Percentiles rank a stretch among this genome's conserved stretches.
Conservation (phyloP, 2,113 vertebrate genomes). For the Saguinus midas region DNA sequence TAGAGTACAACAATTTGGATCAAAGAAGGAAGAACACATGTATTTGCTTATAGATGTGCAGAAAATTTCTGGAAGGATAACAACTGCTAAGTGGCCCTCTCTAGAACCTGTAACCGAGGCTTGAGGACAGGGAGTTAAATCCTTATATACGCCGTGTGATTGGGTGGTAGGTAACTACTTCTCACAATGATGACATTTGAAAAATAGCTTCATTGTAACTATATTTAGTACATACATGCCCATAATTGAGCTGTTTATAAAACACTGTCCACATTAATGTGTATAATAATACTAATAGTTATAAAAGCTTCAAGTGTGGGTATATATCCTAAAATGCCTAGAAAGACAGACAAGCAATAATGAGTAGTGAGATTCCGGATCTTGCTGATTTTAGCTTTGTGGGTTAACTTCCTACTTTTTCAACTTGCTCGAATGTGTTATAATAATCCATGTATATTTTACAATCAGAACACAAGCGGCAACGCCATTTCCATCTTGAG, state of each 20-base stretch:
- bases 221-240: neutral
- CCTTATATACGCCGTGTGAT: fast-evolving
- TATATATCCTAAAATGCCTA: neutral
- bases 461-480: neutral
- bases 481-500: neutral
- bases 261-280: neutral
- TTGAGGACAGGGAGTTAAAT: neutral
- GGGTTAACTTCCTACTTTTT: neutral
- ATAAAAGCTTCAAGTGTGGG: neutral
- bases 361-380: neutral
- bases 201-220: neutral
- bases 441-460: neutral
- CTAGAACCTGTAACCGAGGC: neutral
- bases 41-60: neutral
- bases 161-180: neutral
- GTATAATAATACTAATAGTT: neutral
- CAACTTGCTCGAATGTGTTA: neutral
- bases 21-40: neutral
- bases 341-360: neutral
- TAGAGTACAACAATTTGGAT: neutral
- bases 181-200: neutral
- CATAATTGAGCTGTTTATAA: neutral
- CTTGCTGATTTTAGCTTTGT: neutral
- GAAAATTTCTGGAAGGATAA: neutral
- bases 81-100: neutral